A percentile compares a stretch with the other conserved stretches of the same genome.
These are phyloP conservation scores for Semaprochilodus insignis DNA, from an alignment of 2,797 vertebrate species.

Conservation along the genomic window DNA sequence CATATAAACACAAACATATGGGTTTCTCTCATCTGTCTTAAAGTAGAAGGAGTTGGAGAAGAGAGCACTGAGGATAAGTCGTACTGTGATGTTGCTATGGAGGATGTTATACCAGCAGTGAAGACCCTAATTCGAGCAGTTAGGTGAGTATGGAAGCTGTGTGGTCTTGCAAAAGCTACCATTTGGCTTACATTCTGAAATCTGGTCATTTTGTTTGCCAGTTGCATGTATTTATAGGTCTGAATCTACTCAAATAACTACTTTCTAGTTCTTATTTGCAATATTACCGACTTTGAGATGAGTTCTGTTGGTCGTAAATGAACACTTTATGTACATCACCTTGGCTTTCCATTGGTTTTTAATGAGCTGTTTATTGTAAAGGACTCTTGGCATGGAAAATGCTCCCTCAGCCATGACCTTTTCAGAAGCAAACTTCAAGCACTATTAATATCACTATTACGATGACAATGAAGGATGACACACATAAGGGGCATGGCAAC, in stretches of 20 bases:
- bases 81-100: slow-evolving; percentile 91
- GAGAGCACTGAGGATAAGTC: slow-evolving; percentile 90
- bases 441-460: slow-evolving; percentile 48
- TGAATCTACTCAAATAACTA: background rate
- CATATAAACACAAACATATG: background rate
- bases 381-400: slow-evolving; percentile 40
- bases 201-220: background rate
- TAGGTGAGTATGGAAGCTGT: slow-evolving; percentile 79
- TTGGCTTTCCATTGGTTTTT: slow-evolving; percentile 10
- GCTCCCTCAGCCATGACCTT: slow-evolving; percentile 55
- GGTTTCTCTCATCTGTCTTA: slow-evolving; percentile 20
- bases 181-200: background rate
- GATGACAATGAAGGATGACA: slow-evolving; percentile 42
- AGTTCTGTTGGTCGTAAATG: background rate
- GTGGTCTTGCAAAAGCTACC: background rate
- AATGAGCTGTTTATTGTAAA: slow-evolving; percentile 17
- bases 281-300: slow-evolving; percentile 2
- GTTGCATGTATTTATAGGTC: background rate
- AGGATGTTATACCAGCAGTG: slow-evolving; percentile 95
- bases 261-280: slow-evolving; percentile 1
- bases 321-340: slow-evolving; percentile 28
- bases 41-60: slow-evolving; percentile 85
- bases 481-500: slow-evolving; percentile 35
- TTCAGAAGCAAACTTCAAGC: slow-evolving; percentile 40
- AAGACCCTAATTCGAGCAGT: slow-evolving; percentile 94